Base-by-base conservation (phyloP, 2,888 invertebrate genomes). In the Drosophila monieri region DNA sequence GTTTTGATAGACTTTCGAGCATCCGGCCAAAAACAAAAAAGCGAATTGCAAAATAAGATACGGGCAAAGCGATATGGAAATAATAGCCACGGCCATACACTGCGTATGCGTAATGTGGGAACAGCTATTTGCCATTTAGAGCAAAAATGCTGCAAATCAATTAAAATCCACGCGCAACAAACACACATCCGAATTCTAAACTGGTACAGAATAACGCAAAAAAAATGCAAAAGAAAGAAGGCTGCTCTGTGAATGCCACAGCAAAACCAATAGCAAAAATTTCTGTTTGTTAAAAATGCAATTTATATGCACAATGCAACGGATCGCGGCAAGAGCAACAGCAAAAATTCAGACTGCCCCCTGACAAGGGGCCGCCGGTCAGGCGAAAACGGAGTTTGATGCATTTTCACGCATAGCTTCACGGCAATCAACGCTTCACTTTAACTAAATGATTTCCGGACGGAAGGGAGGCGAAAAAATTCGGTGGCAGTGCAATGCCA, bases 1-100 rank as follows among this genome's bases (percentile, higher is more conserved):
- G 81, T 87, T 83, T 83, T 87, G 85, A 83, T 83, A 76, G 79
- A 83, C 77, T 83, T 85, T 78, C 77, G 71, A 85, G 81, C 80
- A 73, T 49, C 71, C 52, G 60, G 56, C 57, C 41, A 25, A 39
- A 49, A 25, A 58, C 44, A 65, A 39, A 65, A 39, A 65, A 65
- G 55, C 43, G 44, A 52, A 58, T 52, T 37, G 15, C 23, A 6
- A 58, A 15, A 14, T 32, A 32, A 59, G 44, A 14, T n/a, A 0
- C 55, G 27, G 46, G 25, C 10, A 47, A 52, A 51, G 46, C n/a
- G 37, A 52, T 21, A 23, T 15, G 39, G 23, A 62, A 49, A 57
- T n/a, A 59, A 58, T 72, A 68, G 32, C 30, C n/a, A 30, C 39
- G 18, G 43, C 43, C 52, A 52, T 27, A 75, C 56, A 48, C 44